Percentiles rank a stretch among this genome's conserved stretches.
These are phyloP conservation scores for Callopanchax toddi DNA, from an alignment of 2,113 vertebrate species.

Conservation along the genomic window DNA sequence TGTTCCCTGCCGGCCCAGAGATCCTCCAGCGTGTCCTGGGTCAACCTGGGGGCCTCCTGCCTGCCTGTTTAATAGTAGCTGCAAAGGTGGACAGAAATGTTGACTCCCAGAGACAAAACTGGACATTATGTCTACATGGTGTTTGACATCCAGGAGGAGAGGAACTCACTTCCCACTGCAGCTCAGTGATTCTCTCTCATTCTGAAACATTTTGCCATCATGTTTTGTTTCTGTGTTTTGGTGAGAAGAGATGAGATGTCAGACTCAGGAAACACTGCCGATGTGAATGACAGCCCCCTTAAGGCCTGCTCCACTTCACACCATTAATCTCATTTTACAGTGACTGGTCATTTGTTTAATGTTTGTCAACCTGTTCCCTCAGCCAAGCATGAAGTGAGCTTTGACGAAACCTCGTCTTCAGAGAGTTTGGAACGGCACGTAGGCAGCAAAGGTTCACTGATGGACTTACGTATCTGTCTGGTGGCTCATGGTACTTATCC, in stretches of 20 bases:
- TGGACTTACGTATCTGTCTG: not conserved
- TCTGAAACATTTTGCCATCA: conserved; percentile 29
- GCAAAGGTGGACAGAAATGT: not conserved
- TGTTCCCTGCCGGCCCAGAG: too few relatives aligned
- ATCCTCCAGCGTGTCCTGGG: too few relatives aligned
- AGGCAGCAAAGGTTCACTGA: conserved; percentile 26
- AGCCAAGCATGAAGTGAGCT: conserved; percentile 66
- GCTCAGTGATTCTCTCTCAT: conserved; percentile 49
- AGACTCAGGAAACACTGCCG: conserved; percentile 48
- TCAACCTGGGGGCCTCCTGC: too few relatives aligned
- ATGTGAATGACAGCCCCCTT: conserved; percentile 51
- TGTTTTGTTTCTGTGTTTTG: conserved; percentile 55
- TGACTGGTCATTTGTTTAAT: conserved; percentile 65
- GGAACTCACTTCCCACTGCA: conserved; percentile 32
- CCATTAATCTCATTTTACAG: conserved; percentile 67
- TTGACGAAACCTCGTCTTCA: conserved; percentile 18
- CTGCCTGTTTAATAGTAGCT: not conserved
- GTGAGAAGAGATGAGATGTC: conserved; percentile 43
- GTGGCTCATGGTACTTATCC: too few relatives aligned
- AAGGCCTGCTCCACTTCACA: conserved; percentile 61
- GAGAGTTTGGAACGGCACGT: conserved; percentile 39
- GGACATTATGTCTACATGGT: not conserved
- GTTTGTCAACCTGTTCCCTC: conserved; percentile 67
- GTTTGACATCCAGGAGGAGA: conserved; percentile 31
- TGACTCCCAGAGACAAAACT: not conserved